Base-by-base conservation (phyloP, 2,797 vertebrate genomes). In the Syncerus caffer region DNA sequence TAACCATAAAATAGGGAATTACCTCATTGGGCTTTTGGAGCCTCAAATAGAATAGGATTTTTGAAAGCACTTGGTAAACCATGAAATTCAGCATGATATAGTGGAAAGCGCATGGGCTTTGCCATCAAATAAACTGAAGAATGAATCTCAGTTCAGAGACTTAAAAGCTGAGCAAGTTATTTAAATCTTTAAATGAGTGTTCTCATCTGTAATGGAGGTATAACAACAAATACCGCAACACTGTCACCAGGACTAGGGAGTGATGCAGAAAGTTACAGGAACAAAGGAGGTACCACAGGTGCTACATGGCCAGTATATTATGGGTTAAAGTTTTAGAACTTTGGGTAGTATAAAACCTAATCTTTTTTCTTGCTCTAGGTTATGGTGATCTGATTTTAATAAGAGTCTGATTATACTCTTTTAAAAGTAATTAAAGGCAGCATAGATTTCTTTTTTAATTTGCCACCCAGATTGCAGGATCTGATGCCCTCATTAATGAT, bases 361-460 rank as follows among this genome's bases (percentile, higher is more conserved):
- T 91, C 17, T 85, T 12, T 85, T 90, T 89, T 60, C 42, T 78
- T 84, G 19, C 15, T 92, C 47, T 45, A 51, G 7, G n/a, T 94
- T 90, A 94, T 31, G 51, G 67, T 60, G 31, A 92, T 89, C 27
- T 88, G 57, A 93, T 64, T 95, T 96, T 95, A 93, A 86, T 90
- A 97, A 96, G 51, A 84, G 12, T 90, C 67, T 76, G 38, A 87
- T 60, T 86, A 67, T 97, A 89, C 85, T 94, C 60, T 82, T 92
- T 96, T 89, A 83, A 85, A 95, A 95, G 78, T 96, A 97, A 97
- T 97, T 97, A 97, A 97, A 97, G 88, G 50, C 45, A 92, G 79
- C 57, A 94, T 89, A 94, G 47, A 86, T 87, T 90, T 95, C 51
- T 85, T 67, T 89, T 85, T 76, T 86, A 88, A 96, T 93, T 95